Conservation (phyloP, 2,113 vertebrate species). For the Pseudorasbora parva region DNA sequence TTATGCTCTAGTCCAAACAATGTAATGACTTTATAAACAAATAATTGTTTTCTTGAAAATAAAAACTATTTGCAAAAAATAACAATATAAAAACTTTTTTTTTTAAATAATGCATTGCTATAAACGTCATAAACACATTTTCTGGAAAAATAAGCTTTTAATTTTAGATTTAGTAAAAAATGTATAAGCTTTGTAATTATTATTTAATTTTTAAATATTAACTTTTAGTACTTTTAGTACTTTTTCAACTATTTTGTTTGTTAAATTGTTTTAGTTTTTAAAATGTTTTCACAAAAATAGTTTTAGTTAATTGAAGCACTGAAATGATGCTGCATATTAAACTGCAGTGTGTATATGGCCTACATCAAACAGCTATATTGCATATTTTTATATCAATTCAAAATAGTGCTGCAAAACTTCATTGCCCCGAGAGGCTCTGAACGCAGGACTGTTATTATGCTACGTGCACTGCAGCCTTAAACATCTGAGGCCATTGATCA, state of each 20-base stretch:
- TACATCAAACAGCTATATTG: neutral
- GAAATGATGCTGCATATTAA: neutral
- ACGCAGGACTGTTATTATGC: neutral
- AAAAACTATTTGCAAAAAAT: too few species aligned
- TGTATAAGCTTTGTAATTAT: too few species aligned
- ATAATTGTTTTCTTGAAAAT: too few species aligned
- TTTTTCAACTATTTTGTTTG: neutral
- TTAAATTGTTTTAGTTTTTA: neutral
- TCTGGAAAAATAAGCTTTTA: neutral
- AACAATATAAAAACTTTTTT: too few species aligned
- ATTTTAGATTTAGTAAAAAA: too few species aligned
- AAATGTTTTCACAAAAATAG: neutral
- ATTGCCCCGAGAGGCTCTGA: neutral
- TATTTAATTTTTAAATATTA: too few species aligned
- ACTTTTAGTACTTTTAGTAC: neutral
- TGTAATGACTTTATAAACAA: too few species aligned
- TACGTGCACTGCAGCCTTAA: neutral
- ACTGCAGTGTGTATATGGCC: neutral
- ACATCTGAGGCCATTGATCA: slow-evolving; percentile 50
- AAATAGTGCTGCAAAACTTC: neutral
- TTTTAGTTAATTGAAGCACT: neutral
- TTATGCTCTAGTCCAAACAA: too few species aligned
- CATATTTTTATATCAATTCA: neutral
- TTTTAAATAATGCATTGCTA: too few species aligned
- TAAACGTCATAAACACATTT: too few species aligned